A percentile compares a stretch with the other conserved stretches of the same genome.
Evolutionary conservation across 1,140 invertebrate species (phyloP).

Genomic region (Neodiprion lecontei): DNA sequence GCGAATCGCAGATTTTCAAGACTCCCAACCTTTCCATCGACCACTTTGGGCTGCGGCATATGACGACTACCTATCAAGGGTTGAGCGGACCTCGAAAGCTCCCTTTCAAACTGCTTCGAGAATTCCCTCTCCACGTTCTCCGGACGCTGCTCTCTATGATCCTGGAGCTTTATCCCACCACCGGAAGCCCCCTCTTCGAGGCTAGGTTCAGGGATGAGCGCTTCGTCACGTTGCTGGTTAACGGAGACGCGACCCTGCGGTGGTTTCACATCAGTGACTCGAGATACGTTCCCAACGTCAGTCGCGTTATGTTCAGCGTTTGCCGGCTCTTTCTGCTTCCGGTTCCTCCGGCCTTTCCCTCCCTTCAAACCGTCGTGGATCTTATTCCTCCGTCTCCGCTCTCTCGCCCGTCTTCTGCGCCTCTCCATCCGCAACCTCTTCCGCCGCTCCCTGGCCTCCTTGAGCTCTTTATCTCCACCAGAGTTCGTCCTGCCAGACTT

Average conservation of each 20-base stretch:
- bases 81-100: slow-evolving; percentile 36
- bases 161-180: not conserved
- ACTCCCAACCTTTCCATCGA: not conserved
- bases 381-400: slow-evolving; percentile 39
- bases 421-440: slow-evolving; percentile 28
- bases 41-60: not conserved
- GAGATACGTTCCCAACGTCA: too few relatives aligned
- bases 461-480: not conserved
- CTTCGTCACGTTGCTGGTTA: too few relatives aligned
- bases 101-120: slow-evolving; percentile 45
- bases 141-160: not conserved
- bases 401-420: slow-evolving; percentile 35
- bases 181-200: too few relatives aligned
- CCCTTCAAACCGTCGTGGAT: slow-evolving; percentile 42
- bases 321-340: slow-evolving; percentile 25
- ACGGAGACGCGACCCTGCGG: too few relatives aligned
- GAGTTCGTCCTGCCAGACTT: not conserved
- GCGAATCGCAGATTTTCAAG: slow-evolving; percentile 33
- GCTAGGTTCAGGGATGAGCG: too few relatives aligned
- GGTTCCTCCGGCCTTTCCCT: slow-evolving; percentile 39
- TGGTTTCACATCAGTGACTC: too few relatives aligned
- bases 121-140: slow-evolving; percentile 44
- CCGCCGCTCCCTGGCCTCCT: not conserved
- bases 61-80: not conserved
- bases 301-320: not conserved